Conservation (phyloP, 1,140 invertebrate genomes). For the Euura saliciscinereae region DNA sequence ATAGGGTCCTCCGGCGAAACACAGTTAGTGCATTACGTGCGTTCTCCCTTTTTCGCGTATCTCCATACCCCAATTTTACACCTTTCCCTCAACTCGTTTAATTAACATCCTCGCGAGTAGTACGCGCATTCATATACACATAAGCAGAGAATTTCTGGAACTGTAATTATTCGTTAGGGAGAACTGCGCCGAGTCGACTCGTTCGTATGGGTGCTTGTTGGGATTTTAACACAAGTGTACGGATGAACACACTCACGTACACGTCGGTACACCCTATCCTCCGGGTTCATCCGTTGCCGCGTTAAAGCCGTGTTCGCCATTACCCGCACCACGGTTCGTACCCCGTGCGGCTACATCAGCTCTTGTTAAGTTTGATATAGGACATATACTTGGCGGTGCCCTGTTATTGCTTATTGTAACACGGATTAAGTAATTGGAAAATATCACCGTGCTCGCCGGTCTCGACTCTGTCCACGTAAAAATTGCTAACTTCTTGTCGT, state of each 20-base stretch:
- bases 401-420: slow-evolving; percentile 9
- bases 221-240: neutral
- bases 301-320: slow-evolving; percentile 24
- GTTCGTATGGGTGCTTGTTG: neutral
- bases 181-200: neutral
- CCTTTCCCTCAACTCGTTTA: slow-evolving; percentile 15
- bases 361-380: slow-evolving; percentile 36
- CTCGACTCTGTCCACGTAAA: slow-evolving; percentile 15
- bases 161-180: slow-evolving; percentile 44
- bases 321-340: slow-evolving; percentile 21
- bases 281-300: neutral
- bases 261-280: neutral
- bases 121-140: slow-evolving; percentile 7
- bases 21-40: slow-evolving; percentile 39
- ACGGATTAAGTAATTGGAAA: slow-evolving; percentile 12
- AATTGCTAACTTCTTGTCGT: slow-evolving; percentile 1
- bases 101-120: slow-evolving; percentile 27
- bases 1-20: slow-evolving; percentile 25
- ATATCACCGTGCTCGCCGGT: neutral
- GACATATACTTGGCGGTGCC: slow-evolving; percentile 15
- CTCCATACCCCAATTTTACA: slow-evolving; percentile 1
- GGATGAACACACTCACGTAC: neutral
- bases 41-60: neutral
- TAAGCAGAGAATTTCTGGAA: slow-evolving; percentile 22
- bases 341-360: neutral